Evolutionary conservation across 1,140 invertebrate genomes (phyloP).

Genomic region (Atopsyche davidsoni): DNA sequence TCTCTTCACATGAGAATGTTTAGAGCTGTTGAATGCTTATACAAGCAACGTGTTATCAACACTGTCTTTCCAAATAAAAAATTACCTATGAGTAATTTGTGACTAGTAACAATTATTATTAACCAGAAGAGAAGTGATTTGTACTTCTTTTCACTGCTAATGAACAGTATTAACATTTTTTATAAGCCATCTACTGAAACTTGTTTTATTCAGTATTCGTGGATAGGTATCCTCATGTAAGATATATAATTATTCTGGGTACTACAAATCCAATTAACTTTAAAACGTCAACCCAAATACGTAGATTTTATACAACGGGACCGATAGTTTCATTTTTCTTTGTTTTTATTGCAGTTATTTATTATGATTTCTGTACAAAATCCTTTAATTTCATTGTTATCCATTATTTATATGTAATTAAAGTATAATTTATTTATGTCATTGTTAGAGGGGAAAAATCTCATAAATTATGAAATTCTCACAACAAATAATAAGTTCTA

Average conservation of each 20-base stretch:
- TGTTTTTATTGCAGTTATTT: slow-evolving; percentile 27
- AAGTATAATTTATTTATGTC: slow-evolving; percentile 25
- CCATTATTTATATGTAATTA: slow-evolving; percentile 25
- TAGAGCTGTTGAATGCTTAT: no score
- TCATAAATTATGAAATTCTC: slow-evolving; percentile 40
- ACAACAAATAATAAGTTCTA: slow-evolving; percentile 49
- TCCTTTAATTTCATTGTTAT: slow-evolving; percentile 27
- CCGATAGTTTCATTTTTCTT: slow-evolving; percentile 29
- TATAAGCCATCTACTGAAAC: no score
- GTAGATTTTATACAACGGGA: slow-evolving; percentile 27
- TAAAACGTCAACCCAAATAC: slow-evolving; percentile 19
- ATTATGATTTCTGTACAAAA: slow-evolving; percentile 26
- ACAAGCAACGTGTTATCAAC: no score
- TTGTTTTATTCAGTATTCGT: no score
- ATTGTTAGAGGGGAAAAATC: slow-evolving; percentile 33
- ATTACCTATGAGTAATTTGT: slow-evolving; percentile 6
- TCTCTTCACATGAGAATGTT: no score
- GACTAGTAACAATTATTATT: slow-evolving; percentile 8
- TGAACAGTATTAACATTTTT: slow-evolving; percentile 30
- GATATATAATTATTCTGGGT: no score
- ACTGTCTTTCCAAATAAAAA: no score
- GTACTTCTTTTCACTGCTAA: slow-evolving; percentile 16
- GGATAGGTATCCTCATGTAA: no score
- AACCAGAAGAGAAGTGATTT: slow-evolving; percentile 9
- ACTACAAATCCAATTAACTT: no score